Conservation (phyloP, 1,140 invertebrate species). For the Camponotus floridanus region DNA sequence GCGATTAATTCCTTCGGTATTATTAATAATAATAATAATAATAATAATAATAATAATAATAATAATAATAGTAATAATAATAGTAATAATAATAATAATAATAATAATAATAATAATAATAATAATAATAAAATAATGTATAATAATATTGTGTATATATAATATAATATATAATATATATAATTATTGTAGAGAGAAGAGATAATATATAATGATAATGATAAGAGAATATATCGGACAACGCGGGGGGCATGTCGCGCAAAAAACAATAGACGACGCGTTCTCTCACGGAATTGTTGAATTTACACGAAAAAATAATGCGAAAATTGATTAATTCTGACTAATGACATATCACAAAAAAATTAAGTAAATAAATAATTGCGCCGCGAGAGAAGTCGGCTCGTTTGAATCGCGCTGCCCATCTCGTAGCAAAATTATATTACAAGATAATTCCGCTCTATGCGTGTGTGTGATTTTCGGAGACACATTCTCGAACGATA, state of each 20-base stretch:
- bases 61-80: constrained; percentile 56
- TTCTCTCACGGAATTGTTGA: constrained; percentile 39
- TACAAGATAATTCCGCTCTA: constrained; percentile 58
- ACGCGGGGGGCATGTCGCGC: constrained; percentile 27
- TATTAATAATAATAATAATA: constrained; percentile 74
- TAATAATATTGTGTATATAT: not conserved
- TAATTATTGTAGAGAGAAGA: constrained; percentile 47
- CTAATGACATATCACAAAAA: constrained; percentile 51
- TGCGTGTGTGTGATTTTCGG: constrained; percentile 68
- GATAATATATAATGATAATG: constrained; percentile 54
- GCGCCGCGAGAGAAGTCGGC: constrained; percentile 43
- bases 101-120: not conserved
- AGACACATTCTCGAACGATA: constrained; percentile 13
- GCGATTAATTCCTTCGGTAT: constrained; percentile 76
- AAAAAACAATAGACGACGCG: not conserved
- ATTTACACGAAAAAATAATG: constrained; percentile 31
- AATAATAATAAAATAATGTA: too few relatives aligned
- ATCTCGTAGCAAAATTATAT: constrained; percentile 70
- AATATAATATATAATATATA: constrained; percentile 41
- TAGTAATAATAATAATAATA: constrained; percentile 51
- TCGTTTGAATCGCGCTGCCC: constrained; percentile 44
- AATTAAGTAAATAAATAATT: constrained; percentile 68
- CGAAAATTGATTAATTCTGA: constrained; percentile 66
- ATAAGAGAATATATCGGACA: constrained; percentile 72
- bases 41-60: constrained; percentile 71